These are phyloP conservation scores for Aleiodes sp. DNA, from an alignment of 1,140 invertebrate species.

Conservation along the genomic window DNA sequence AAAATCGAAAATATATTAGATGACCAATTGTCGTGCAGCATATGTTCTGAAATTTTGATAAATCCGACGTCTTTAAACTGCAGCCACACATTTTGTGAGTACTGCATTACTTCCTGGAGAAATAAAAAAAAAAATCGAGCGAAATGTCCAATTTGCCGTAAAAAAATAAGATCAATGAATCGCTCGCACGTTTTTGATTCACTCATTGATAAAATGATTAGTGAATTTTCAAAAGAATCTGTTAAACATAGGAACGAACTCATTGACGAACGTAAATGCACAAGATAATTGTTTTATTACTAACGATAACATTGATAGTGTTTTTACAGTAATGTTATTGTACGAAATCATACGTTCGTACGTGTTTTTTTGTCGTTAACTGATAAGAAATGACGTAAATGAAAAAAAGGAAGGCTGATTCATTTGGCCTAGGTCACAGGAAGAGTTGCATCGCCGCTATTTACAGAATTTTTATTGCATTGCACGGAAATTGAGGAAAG, in stretches of 20 bases:
- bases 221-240: slow-evolving; percentile 66
- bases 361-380: neutral
- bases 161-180: slow-evolving; percentile 65
- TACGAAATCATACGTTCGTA: neutral
- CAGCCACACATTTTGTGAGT: slow-evolving; percentile 80
- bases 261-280: slow-evolving; percentile 67
- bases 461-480: neutral
- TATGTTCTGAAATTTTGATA: slow-evolving; percentile 83
- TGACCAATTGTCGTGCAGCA: slow-evolving; percentile 78
- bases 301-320: neutral
- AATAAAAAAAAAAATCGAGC: slow-evolving; percentile 76
- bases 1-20: slow-evolving; percentile 76
- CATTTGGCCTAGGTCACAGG: slow-evolving; percentile 18
- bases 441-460: neutral
- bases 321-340: neutral
- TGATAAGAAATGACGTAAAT: slow-evolving; percentile 32
- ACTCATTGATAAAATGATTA: slow-evolving; percentile 74
- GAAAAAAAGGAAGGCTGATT: slow-evolving; percentile 28
- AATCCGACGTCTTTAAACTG: slow-evolving; percentile 77
- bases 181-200: slow-evolving; percentile 69
- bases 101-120: slow-evolving; percentile 79
- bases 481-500: neutral
- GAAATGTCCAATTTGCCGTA: slow-evolving; percentile 78
- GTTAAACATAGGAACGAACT: slow-evolving; percentile 65
- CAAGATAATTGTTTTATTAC: neutral